phyloP scores from a whole-genome alignment of 2,113 vertebrate genomes.

The Pheucticus melanocephalus region DNA sequence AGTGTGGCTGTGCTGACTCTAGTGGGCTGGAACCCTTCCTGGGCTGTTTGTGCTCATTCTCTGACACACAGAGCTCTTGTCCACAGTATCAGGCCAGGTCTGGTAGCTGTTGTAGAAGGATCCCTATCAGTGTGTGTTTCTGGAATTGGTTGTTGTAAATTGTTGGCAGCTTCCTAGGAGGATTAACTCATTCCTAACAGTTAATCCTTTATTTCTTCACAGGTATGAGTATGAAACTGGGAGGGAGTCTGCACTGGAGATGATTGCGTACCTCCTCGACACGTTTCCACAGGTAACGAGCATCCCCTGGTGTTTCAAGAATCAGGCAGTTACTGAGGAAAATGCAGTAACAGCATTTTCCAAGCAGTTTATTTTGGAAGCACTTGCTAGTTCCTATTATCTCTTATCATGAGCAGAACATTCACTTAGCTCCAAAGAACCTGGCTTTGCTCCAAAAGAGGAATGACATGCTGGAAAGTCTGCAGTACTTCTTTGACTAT shows the following conservation, averaged over 20 bases:
- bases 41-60: neutral
- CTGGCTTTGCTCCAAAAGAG: neutral
- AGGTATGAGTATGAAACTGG: conserved; percentile 93
- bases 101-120: neutral
- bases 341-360: neutral
- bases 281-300: conserved; percentile 84
- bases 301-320: neutral
- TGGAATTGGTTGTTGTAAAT: neutral
- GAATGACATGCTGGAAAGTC: neutral
- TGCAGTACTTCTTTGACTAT: neutral
- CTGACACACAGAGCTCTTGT: neutral
- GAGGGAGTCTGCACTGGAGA: conserved; percentile 90
- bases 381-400: neutral
- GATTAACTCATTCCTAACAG: neutral
- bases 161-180: neutral
- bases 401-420: neutral
- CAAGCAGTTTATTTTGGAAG: neutral
- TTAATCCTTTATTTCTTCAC: neutral
- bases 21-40: neutral
- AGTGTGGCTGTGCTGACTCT: neutral
- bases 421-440: neutral
- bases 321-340: neutral
- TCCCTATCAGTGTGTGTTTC: neutral
- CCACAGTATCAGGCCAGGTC: neutral
- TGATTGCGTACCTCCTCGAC: conserved; percentile 88